phyloP scores from a whole-genome alignment of 2,797 vertebrate species.

The Uromys caudimaculatus region DNA sequence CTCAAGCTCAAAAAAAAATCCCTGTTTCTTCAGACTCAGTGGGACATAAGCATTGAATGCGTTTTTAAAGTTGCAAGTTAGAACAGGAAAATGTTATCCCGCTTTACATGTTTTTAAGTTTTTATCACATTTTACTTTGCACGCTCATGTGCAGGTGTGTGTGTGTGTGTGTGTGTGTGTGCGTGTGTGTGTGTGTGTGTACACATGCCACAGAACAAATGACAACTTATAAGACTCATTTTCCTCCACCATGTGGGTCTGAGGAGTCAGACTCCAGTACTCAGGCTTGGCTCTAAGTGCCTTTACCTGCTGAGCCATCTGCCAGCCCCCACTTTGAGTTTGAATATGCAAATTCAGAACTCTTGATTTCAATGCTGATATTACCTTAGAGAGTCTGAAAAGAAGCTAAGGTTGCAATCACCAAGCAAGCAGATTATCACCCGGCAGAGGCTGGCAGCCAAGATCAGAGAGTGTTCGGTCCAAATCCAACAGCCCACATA shows the following conservation, averaged over 20 bases:
- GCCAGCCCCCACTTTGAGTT: neutral
- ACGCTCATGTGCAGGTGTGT: accelerated
- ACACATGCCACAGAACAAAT: neutral
- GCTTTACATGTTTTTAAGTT: neutral
- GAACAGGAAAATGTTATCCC: constrained; percentile 15
- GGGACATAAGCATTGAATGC: neutral
- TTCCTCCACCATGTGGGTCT: neutral
- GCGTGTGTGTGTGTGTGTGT: neutral
- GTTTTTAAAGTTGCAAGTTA: constrained; percentile 1
- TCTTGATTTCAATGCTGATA: neutral
- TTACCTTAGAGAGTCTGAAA: constrained; percentile 12
- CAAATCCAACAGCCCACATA: constrained; percentile 10
- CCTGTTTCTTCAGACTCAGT: neutral
- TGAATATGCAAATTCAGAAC: constrained; percentile 63
- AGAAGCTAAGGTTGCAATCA: constrained; percentile 21
- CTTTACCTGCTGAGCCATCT: neutral
- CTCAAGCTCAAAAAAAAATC: neutral
- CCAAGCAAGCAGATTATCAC: constrained; percentile 12
- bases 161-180: neutral
- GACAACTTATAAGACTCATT: neutral
- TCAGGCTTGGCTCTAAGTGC: neutral
- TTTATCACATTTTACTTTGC: neutral
- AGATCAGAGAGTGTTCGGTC: constrained; percentile 40
- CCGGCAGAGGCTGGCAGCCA: neutral
- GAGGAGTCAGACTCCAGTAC: neutral